Evolutionary conservation across 2,888 invertebrate genomes (phyloP).

Genomic region (Brenthis hecate): DNA sequence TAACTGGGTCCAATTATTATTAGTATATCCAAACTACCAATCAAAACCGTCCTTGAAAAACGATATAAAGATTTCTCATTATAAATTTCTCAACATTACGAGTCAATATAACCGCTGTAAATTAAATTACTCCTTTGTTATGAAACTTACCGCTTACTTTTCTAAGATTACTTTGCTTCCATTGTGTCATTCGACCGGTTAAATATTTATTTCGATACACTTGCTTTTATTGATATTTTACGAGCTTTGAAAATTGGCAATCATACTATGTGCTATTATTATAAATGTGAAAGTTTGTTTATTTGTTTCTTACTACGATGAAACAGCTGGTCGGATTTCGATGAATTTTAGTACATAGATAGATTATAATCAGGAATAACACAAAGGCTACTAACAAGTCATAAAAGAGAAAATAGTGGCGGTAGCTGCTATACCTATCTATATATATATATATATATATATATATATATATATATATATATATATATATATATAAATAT

Average conservation of each 20-base stretch:
- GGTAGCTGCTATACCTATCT: background rate
- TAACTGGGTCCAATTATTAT: background rate
- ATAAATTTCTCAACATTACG: slow-evolving; percentile 35
- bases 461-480: too few relatives aligned
- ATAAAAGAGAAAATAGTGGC: background rate
- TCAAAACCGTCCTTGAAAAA: slow-evolving; percentile 17
- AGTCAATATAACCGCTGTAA: slow-evolving; percentile 24
- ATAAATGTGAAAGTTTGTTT: too few relatives aligned
- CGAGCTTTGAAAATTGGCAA: background rate
- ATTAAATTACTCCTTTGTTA: slow-evolving; percentile 26
- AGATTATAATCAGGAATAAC: background rate
- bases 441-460: too few relatives aligned
- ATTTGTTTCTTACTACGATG: background rate
- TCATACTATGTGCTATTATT: too few relatives aligned
- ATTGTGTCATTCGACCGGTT: slow-evolving; percentile 12
- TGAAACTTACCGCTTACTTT: slow-evolving; percentile 27
- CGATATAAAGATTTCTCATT: slow-evolving; percentile 17
- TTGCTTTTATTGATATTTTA: slow-evolving; percentile 6
- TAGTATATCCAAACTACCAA: background rate
- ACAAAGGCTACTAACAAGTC: background rate
- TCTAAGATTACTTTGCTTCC: slow-evolving; percentile 19
- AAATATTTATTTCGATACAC: slow-evolving; percentile 9
- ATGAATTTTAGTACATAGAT: background rate
- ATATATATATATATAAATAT: too few relatives aligned
- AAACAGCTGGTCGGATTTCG: background rate